phyloP scores from a whole-genome alignment of 2,797 vertebrate genomes.

The Zenarchopterus dispar region DNA sequence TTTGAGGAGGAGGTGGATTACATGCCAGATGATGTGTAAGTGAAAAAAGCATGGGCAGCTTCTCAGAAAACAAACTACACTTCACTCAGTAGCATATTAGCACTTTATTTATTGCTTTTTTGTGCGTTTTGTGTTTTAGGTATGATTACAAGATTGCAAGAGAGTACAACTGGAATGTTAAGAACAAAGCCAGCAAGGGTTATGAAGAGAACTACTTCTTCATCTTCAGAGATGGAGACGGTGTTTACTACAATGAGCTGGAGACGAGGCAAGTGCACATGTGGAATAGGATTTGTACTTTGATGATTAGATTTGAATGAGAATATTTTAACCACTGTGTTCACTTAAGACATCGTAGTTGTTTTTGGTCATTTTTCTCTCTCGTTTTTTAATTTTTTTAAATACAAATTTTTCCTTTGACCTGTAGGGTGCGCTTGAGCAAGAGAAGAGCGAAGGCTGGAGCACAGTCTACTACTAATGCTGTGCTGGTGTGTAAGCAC shows the following conservation, averaged over 20 bases:
- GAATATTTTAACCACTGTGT: too few species aligned
- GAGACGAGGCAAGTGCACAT: conserved; percentile 86
- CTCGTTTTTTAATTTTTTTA: too few species aligned
- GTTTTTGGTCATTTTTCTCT: too few species aligned
- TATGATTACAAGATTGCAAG: conserved; percentile 97
- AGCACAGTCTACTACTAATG: conserved; percentile 94
- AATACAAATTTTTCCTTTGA: conserved; percentile 15
- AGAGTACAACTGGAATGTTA: conserved; percentile 98
- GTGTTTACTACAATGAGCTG: conserved; percentile 95
- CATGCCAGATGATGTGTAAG: conserved; percentile 91
- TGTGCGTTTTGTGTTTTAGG: conserved; percentile 65
- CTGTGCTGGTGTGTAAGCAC: conserved; percentile 95
- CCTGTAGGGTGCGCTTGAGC: conserved; percentile 90
- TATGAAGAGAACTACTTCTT: conserved; percentile 99
- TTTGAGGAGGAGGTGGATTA: conserved; percentile 91
- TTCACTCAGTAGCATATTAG: too few species aligned
- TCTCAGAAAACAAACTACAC: not conserved
- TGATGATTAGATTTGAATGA: too few species aligned
- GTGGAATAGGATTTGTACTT: not conserved
- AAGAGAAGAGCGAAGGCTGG: conserved; percentile 95
- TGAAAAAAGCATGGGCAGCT: conserved; percentile 9
- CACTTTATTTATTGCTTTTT: not conserved
- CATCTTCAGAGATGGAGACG: conserved; percentile 93
- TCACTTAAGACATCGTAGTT: too few species aligned
- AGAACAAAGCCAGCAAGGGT: conserved; percentile 98